These are phyloP conservation scores for Pampusana beccarii DNA, from an alignment of 2,113 vertebrate genomes.

Conservation along the genomic window DNA sequence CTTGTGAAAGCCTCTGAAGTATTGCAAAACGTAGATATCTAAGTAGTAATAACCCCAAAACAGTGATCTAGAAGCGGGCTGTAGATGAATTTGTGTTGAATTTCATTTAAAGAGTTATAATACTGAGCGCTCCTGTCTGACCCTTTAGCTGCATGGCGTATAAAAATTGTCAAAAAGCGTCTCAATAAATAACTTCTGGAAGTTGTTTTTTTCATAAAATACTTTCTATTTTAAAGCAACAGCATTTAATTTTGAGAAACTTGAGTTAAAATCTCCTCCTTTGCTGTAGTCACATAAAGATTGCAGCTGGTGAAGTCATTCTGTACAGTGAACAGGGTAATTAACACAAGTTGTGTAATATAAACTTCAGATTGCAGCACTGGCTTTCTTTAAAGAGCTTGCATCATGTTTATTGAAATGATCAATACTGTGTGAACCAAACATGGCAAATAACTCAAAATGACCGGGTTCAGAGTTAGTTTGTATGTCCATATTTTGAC, in stretches of 20 bases:
- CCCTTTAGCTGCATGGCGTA: background rate
- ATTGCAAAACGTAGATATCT: background rate
- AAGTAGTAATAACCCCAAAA: background rate
- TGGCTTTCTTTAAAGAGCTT: background rate
- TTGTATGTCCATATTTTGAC: background rate
- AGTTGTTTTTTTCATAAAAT: background rate
- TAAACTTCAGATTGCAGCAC: background rate
- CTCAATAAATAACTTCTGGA: background rate
- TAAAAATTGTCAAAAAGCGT: background rate
- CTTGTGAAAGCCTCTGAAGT: background rate
- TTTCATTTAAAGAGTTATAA: background rate
- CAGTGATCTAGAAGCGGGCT: background rate
- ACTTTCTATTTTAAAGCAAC: background rate
- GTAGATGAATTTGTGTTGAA: background rate
- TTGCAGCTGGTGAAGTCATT: background rate
- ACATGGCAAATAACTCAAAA: background rate
- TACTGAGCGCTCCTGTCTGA: background rate
- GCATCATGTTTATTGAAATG: background rate
- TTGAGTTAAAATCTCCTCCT: background rate
- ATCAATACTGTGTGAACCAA: background rate
- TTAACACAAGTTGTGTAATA: background rate
- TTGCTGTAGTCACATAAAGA: background rate
- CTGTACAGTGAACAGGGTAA: background rate
- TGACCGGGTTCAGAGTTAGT: background rate
- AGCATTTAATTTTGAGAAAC: background rate